Evolutionary conservation across 2,888 invertebrate species (phyloP), one percentile per base, ranked within the genome.

Genomic region (Platynereis dumerilii): DNA sequence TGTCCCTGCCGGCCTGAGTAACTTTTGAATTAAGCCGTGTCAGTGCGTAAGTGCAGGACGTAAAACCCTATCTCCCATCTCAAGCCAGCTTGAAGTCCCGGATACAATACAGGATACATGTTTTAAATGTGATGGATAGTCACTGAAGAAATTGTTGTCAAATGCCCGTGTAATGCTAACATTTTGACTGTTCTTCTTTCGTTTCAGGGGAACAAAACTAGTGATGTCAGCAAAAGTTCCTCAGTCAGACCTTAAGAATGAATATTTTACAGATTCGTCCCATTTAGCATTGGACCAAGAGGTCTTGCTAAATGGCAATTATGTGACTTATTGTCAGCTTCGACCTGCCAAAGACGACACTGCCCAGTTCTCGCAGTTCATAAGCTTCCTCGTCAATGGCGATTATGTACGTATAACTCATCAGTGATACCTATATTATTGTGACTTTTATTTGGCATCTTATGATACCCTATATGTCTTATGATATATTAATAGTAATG

Each of bases 281-380:
- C 24, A 20, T 20, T 20, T 67, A 42, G 15, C 27, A 20, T 45
- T 42, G 26, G 53, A 60, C 22, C 20, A 44, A 17, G 64, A 60
- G 34, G n/a, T 64, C 10, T 1, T 1, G 17, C 42, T 28, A 10
- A 52, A 27, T 22, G 44, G 53, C 28, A 55, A 64, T 2, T 60
- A 34, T 48, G 64, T 57, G 44, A 45, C 44, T 0, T 67, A 67
- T 42, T 26, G 57, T 29, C 44, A 56, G 45, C 58, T 67, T 24
- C 58, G 60, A 22, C 67, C 67, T 2, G 48, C 58, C 17, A 48
- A 26, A 27, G 64, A 64, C 2, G 45, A 42, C 17, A 34, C 59
- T 26, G 56, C 57, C 24, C 64, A 64, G 64, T 64, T 67, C 61
- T 57, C 53, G 29, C 60, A 64, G 58, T 22, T 67, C 60, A 64